Conservation (phyloP, 2,888 invertebrate genomes). For the Thymelicus lineola region DNA sequence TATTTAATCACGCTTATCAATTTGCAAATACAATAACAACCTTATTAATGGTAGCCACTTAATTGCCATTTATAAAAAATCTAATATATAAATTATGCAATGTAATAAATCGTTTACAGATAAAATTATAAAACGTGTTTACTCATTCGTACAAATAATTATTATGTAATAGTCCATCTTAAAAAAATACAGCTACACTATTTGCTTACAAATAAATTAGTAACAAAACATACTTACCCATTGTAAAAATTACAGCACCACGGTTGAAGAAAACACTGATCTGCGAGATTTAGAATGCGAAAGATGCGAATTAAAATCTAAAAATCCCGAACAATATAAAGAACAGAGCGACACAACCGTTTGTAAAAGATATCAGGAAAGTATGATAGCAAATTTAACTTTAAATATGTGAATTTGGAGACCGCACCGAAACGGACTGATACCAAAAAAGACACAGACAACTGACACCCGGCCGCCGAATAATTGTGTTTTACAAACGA, state of each 20-base stretch:
- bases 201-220: conserved; percentile 28
- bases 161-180: neutral
- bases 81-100: too few species aligned
- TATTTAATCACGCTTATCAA: too few species aligned
- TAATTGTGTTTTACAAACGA: conserved; percentile 72
- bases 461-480: conserved; percentile 58
- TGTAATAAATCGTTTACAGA: too few species aligned
- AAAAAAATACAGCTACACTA: conserved; percentile 14
- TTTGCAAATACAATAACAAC: too few species aligned
- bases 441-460: conserved; percentile 57
- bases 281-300: conserved; percentile 24
- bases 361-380: conserved; percentile 54
- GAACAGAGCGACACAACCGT: conserved; percentile 54
- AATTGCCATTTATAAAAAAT: too few species aligned
- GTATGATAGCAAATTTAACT: conserved; percentile 53
- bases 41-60: too few species aligned
- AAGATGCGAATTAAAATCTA: conserved; percentile 43
- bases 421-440: conserved; percentile 58
- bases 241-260: conserved; percentile 42
- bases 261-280: conserved; percentile 40
- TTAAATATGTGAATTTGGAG: conserved; percentile 56
- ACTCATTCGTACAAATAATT: too few species aligned
- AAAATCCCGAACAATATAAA: conserved; percentile 51
- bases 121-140: too few species aligned
- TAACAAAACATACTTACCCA: conserved; percentile 48